Evolutionary conservation across 1,140 invertebrate genomes (phyloP).

Genomic region (Chrysomallon squamiferum): DNA sequence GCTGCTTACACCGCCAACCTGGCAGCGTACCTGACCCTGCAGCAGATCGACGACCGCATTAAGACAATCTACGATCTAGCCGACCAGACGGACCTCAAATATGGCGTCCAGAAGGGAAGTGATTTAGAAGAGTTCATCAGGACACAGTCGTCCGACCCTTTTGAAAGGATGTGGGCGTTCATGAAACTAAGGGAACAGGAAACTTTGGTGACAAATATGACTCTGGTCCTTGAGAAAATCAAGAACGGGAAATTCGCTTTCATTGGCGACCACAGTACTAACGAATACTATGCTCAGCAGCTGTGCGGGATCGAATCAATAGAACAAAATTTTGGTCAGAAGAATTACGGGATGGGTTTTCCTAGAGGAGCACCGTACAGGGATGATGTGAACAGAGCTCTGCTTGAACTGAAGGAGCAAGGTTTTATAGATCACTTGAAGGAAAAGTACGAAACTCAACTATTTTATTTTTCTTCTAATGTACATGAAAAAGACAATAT

Average conservation of each 20-base stretch:
- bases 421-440: slow-evolving; percentile 89
- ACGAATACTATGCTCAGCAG: slow-evolving; percentile 43
- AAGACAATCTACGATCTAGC: slow-evolving; percentile 57
- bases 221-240: slow-evolving; percentile 28
- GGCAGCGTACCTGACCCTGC: slow-evolving; percentile 63
- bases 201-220: slow-evolving; percentile 24
- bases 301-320: slow-evolving; percentile 51
- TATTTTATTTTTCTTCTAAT: no score
- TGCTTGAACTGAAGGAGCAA: slow-evolving; percentile 92
- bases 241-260: slow-evolving; percentile 31
- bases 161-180: slow-evolving; percentile 51
- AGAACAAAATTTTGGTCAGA: slow-evolving; percentile 47
- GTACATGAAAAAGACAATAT: neutral
- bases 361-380: slow-evolving; percentile 76
- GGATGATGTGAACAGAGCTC: slow-evolving; percentile 91
- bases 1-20: slow-evolving; percentile 65
- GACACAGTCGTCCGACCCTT: slow-evolving; percentile 32
- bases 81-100: slow-evolving; percentile 51
- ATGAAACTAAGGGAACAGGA: slow-evolving; percentile 48
- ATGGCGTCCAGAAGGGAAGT: slow-evolving; percentile 47
- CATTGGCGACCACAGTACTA: slow-evolving; percentile 45
- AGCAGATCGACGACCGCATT: slow-evolving; percentile 58
- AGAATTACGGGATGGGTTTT: slow-evolving; percentile 50
- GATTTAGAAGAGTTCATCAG: slow-evolving; percentile 45
- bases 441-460: slow-evolving; percentile 73